Evolutionary conservation across 2,113 vertebrate species (phyloP).

Genomic region (Psittacula cyanocephala): DNA sequence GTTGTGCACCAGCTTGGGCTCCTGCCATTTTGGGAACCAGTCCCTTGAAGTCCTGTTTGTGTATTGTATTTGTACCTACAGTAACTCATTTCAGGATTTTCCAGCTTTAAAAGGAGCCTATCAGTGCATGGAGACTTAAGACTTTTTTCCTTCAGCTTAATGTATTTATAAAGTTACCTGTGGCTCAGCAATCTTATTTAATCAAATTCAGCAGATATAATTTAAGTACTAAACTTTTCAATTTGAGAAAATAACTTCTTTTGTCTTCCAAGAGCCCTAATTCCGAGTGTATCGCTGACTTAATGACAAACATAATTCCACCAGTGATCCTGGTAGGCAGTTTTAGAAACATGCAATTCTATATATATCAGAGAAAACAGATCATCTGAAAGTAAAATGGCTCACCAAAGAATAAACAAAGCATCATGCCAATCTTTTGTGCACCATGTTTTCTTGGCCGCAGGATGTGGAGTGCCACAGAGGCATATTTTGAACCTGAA

Average conservation of each 20-base stretch:
- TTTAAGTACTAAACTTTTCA: not conserved
- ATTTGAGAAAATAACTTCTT: not conserved
- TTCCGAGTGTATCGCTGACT: not conserved
- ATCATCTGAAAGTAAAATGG: not conserved
- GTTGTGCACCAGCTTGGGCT: not conserved
- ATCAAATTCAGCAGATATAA: not conserved
- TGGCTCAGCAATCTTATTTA: not conserved
- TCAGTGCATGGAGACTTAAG: not conserved
- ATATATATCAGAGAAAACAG: not conserved
- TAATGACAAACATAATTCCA: not conserved
- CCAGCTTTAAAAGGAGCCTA: not conserved
- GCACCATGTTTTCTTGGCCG: not conserved
- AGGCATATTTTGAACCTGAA: not conserved
- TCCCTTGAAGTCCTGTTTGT: not conserved
- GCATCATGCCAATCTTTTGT: not conserved
- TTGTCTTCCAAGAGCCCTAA: not conserved
- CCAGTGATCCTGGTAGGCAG: not conserved
- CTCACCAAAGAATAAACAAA: not conserved
- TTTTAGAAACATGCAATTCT: not conserved
- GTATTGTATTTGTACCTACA: not conserved
- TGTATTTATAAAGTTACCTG: not conserved
- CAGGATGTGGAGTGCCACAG: not conserved
- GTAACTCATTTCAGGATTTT: not conserved
- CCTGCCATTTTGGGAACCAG: not conserved
- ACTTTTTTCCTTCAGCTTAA: not conserved